Base-by-base conservation (phyloP, 2,113 vertebrate genomes). In the Tympanuchus pallidicinctus region DNA sequence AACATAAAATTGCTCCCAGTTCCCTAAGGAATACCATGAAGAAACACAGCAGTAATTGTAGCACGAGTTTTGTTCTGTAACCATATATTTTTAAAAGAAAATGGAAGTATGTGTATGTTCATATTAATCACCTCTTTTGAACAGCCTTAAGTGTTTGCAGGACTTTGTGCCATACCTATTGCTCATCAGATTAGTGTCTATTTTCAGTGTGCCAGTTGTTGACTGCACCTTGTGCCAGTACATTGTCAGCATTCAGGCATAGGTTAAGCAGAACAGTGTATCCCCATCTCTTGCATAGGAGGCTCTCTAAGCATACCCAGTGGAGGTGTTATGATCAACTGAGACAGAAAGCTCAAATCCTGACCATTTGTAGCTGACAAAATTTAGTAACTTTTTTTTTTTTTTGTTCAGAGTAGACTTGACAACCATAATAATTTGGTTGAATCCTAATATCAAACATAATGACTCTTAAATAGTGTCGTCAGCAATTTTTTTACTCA, bases 121-220 rank as follows among this genome's bases (percentile, higher is more conserved):
- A 24, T 88, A 81, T 32, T 66, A 82, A 50, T 93, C 73, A 56
- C 6, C 61, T 88, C 50, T 63, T 94, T 93, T 78, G 76, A 77
- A 96, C 86, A 38, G 11, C 15, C 42, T 88, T 7, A 54, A 88
- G 18, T 86, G 60, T 83, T 94, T 92, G 73, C 65, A 71, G 56
- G 69, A 89, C 40, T 88, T 95, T 67, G 56, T 79, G 74, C 64
- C 57, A 30, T 90, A 88, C 17, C 40, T 65, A 27, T 47, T 80
- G 56, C 93, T 94, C 69, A 91, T 92, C 91, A 95, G 94, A 95
- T 93, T 88, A 95, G 93, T 92, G 87, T 84, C 94, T 97, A 95
- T 96, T 95, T 96, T 96, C 80, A n/a, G 95, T 76, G 18, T 82
- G 69, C 93, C 91, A 94, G 94, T 94, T 97, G 95, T 93, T 86